These are phyloP conservation scores for Lipophrys pholis DNA, from an alignment of 2,113 vertebrate genomes.

Conservation along the genomic window DNA sequence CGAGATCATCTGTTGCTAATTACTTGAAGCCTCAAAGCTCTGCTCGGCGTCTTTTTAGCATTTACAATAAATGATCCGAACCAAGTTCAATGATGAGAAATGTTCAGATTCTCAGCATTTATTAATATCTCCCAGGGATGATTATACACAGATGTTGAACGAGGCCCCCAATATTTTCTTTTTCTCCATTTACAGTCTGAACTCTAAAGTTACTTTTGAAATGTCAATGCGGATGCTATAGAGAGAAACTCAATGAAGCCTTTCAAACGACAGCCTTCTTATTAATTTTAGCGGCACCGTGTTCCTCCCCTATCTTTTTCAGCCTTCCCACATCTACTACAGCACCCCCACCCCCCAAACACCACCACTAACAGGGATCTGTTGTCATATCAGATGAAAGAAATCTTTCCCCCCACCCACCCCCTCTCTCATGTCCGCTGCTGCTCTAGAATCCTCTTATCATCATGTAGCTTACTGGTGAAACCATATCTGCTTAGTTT, in stretches of 20 bases:
- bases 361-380: conserved; percentile 32
- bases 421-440: conserved; percentile 20
- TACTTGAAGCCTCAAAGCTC: not conserved
- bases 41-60: not conserved
- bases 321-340: conserved; percentile 32
- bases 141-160: conserved; percentile 13
- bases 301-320: conserved; percentile 47
- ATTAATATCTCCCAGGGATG: not conserved
- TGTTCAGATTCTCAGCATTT: not conserved
- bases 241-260: conserved; percentile 34
- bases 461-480: conserved; percentile 40
- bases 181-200: conserved; percentile 1
- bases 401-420: not conserved
- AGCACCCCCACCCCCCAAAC: conserved; percentile 10
- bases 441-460: conserved; percentile 57
- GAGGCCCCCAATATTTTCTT: not conserved
- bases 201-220: conserved; percentile 34
- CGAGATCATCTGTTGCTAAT: not conserved
- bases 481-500: conserved; percentile 47
- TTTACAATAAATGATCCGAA: not conserved
- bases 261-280: conserved; percentile 38
- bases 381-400: conserved; percentile 64
- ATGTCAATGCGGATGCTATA: conserved; percentile 20
- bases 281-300: conserved; percentile 58
- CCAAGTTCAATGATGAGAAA: not conserved